Evolutionary conservation across 2,113 vertebrate species (phyloP), one percentile per base, ranked within the genome.

Genomic region (Pelecanus crispus): DNA sequence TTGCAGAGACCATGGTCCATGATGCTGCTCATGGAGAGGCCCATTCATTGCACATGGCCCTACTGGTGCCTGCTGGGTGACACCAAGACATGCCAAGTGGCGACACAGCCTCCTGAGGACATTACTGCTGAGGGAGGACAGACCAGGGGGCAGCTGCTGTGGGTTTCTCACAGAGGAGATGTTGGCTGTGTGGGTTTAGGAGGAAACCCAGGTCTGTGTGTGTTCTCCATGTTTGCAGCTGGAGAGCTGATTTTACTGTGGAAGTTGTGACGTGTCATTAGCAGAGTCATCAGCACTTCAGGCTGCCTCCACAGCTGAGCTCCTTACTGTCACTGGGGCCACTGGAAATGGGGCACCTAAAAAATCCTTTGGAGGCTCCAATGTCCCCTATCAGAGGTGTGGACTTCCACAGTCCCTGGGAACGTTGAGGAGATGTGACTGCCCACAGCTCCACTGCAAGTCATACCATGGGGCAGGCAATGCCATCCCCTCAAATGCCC

Each of bases 31-130:
- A 29, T 9, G 17, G 15, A 59, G 29, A 53, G 31, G 13, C 12
- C 13, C 34, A 1, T 9, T 58, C 7, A 3, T 12, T 0, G 0
- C 56, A 10, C 11, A 2, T 9, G 11, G 9, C 17, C 26, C 59
- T 52, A 1, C 63, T 28, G 44, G 44, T 58, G 36, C n/a, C 34
- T 50, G 1, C n/a, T 28, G 28, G 71, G 79, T 80, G 71, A 68
- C 68, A 53, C 10, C 45, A 29, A 62, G n/a, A 9, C 5, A 9
- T 56, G 38, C 26, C 36, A 56, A 7, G 7, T 0, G 32, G 59
- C 28, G 28, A 61, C 58, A 14, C 19, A 19, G 44, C 40, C 28
- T 61, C 40, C 72, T 44, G 59, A 66, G 81, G 38, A 53, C 5
- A 0, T 3, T 16, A 38, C 11, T 90, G 49, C n/a, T 28, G 13